Evolutionary conservation across 2,113 vertebrate genomes (phyloP), one percentile per base, ranked within the genome.

Genomic region (Prionailurus bengalensis): DNA sequence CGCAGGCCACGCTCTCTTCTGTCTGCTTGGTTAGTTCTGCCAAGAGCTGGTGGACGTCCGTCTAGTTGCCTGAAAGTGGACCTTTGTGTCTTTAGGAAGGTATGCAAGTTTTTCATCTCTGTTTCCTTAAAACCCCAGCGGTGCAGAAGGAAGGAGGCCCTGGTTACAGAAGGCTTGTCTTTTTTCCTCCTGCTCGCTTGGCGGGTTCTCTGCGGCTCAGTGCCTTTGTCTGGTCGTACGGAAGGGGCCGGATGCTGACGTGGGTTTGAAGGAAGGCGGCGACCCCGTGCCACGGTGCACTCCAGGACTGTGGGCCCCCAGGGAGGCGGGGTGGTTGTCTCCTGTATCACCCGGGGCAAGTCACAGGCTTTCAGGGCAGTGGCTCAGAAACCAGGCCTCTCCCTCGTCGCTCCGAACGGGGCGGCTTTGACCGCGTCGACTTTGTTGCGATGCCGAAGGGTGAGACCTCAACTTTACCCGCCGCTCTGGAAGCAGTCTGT

Each of bases 271-370:
- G n/a, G 81, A 66, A 51, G 19, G 42, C 7, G 27, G 27, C 1
- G 5, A n/a, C 5, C 10, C 3, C 0, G 58, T n/a, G n/a, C 23
- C 5, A 1, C 58, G 7, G 15, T 1, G 13, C 31, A 29, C 21
- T 0, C 42, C 17, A 7, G 9, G 71, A 14, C 42, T 25, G 7
- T 15, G 21, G 23, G 23, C 51, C 63, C 48, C 48, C n/a, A 29
- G 73, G 25, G 70, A 76, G n/a, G 53, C 17, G 5, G 17, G 33
- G 17, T 23, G 42, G 31, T 42, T 8, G 9, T 39, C 48, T 66
- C 66, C 73, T 19, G 7, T 9, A 21, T 51, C 55, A n/a, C 19
- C 42, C 25, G 42, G 66, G n/a, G 19, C 70, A 31, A 31, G 42
- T 31, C 65, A 1, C 76, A 12, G 61, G 53, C 12, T 12, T 55